Conservation (phyloP, 2,888 invertebrate genomes). For the Ochropacha duplaris region DNA sequence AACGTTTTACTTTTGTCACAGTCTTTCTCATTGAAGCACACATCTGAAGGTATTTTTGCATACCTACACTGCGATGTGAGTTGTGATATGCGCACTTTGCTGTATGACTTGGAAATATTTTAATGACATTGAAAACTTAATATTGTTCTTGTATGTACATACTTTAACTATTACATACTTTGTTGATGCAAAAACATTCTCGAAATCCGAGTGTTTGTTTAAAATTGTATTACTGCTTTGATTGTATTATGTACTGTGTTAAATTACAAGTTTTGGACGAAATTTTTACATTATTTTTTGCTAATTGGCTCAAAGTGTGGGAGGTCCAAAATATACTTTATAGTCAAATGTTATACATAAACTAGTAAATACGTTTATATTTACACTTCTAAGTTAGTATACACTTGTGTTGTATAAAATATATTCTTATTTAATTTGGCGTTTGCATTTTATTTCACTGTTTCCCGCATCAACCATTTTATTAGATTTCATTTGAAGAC, state of each 20-base stretch:
- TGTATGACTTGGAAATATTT: no score
- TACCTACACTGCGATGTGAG: no score
- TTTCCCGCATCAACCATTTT: no score
- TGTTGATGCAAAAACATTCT: no score
- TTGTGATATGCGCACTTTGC: no score
- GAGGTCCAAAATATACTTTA: conserved; percentile 46
- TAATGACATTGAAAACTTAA: no score
- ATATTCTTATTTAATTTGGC: conserved; percentile 65
- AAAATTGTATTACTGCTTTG: background rate
- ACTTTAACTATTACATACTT: no score
- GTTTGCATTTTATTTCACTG: conserved; percentile 25
- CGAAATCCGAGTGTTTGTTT: background rate
- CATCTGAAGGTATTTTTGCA: no score
- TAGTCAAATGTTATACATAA: conserved; percentile 40
- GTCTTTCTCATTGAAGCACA: no score
- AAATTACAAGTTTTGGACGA: background rate
- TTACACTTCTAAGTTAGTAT: conserved; percentile 62
- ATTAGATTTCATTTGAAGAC: no score
- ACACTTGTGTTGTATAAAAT: conserved; percentile 73
- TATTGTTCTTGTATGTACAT: no score
- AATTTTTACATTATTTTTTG: conserved; percentile 19
- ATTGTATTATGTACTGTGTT: background rate
- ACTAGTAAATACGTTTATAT: conserved; percentile 15
- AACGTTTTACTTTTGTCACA: no score
- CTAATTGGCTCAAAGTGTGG: conserved; percentile 46